Evolutionary conservation across 2,113 vertebrate species (phyloP).

Genomic region (Polyodon spathula): DNA sequence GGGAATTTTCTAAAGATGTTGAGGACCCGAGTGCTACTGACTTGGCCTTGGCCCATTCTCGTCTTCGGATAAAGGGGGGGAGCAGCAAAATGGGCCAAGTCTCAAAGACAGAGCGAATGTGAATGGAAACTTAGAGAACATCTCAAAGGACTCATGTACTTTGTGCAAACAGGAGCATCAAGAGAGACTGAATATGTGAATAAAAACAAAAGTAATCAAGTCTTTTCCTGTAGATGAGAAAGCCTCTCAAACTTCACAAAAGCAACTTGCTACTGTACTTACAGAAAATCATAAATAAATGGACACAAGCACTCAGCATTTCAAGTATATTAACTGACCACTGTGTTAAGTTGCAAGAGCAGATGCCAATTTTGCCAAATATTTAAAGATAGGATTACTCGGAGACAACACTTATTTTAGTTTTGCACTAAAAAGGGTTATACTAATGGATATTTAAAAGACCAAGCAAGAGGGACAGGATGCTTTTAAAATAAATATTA

Average conservation of each 20-base stretch:
- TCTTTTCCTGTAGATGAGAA: slow-evolving; percentile 4
- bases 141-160: slow-evolving; percentile 15
- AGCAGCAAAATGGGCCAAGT: slow-evolving; percentile 34
- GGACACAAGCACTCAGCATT: neutral
- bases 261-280: neutral
- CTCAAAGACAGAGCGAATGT: slow-evolving; percentile 62
- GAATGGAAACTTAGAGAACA: slow-evolving; percentile 46
- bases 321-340: too few relatives aligned
- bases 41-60: slow-evolving; percentile 18
- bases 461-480: neutral
- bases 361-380: too few relatives aligned
- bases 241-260: slow-evolving; percentile 2
- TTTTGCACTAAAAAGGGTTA: too few relatives aligned
- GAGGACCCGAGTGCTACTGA: slow-evolving; percentile 62
- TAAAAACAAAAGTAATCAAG: neutral
- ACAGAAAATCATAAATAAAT: neutral
- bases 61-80: neutral
- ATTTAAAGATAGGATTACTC: too few relatives aligned
- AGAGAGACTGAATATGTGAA: slow-evolving; percentile 42
- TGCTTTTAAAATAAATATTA: neutral
- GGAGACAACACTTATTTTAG: too few relatives aligned
- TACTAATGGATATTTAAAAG: neutral
- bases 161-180: slow-evolving; percentile 52
- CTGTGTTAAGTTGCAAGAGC: too few relatives aligned
- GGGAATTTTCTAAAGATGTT: slow-evolving; percentile 50